Percentiles rank a stretch among this genome's conserved stretches.
Conservation (phyloP, 2,113 vertebrate genomes). For the Vimba vimba region DNA sequence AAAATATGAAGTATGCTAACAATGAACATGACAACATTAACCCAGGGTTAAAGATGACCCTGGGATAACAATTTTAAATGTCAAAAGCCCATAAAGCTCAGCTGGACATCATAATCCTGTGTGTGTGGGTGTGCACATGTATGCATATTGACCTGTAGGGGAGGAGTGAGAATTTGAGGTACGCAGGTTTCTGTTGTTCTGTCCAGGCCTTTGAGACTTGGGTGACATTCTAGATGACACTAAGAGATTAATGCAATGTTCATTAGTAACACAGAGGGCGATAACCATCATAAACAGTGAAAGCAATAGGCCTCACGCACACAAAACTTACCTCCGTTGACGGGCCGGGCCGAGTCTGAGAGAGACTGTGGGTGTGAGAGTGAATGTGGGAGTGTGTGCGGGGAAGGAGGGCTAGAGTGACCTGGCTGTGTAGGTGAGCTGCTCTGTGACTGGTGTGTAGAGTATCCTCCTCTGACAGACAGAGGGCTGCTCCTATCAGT, state of each 20-base stretch:
- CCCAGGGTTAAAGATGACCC: neutral
- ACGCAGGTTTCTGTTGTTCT: conserved; percentile 80
- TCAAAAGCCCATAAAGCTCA: neutral
- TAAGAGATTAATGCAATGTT: conserved; percentile 53
- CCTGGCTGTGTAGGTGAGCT: conserved; percentile 66
- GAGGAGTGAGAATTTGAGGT: conserved; percentile 76
- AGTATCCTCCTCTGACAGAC: conserved; percentile 70
- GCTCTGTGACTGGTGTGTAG: conserved; percentile 81
- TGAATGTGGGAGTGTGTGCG: conserved; percentile 70
- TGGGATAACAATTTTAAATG: neutral
- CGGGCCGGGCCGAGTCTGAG: conserved; percentile 69
- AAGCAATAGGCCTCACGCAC: neutral
- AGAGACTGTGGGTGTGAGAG: conserved; percentile 76
- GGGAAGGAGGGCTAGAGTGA: conserved; percentile 60
- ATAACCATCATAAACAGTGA: neutral
- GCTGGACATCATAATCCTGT: too few species aligned
- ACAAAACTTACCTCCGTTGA: conserved; percentile 73
- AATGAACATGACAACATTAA: neutral
- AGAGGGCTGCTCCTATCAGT: conserved; percentile 76
- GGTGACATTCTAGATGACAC: conserved; percentile 87
- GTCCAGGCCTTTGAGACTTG: conserved; percentile 85
- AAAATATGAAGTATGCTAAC: neutral
- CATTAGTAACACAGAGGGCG: neutral
- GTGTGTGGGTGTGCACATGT: neutral
- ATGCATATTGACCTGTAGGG: conserved; percentile 71